Evolutionary conservation across 2,113 vertebrate genomes (phyloP), one percentile per base, ranked within the genome.

Genomic region (Formicarius rufipectus): DNA sequence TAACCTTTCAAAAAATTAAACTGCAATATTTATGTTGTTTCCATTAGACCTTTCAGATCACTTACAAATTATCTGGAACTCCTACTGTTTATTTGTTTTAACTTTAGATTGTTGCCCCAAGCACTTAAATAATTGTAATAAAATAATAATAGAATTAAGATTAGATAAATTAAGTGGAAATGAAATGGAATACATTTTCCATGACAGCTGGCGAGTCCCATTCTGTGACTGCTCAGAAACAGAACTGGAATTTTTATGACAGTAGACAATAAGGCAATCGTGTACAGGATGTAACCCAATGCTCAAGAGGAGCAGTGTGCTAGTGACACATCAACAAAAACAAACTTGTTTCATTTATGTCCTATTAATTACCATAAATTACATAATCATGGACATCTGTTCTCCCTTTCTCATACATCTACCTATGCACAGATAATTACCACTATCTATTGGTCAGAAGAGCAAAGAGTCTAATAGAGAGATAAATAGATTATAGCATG

Each of bases 321-420:
- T 98, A 98, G 97, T 99, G 98, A 99, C 98, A 99, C 97, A 87
- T 98, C 98, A 98, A 98, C 98, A 99, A 99, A 98, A 98, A 98
- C 93, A 97, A 97, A 98, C 98, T 95, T 97, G 90, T 96, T 97
- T 98, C 97, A 98, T 98, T 98, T 98, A 98, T 97, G 94, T 97
- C 97, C 96, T 98, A 97, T 97, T 98, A 98, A 98, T 98, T 98
- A 98, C 97, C 96, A 97, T 97, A 97, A 97, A 95, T 95, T 97
- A 97, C 97, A 97, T 98, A 98, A 98, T 98, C 96, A 95, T 92
- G 88, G 97, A 98, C 98, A 98, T 98, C 98, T 98, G 98, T 97
- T 98, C 97, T 96, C 84, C 93, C 94, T 96, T 88, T 86, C 73
- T 95, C 95, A 91, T 91, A 52, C 75, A 31, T 53, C 67, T 76